Evolutionary conservation across 2,888 invertebrate genomes (phyloP).

Genomic region (Megaustenia siamemsis): DNA sequence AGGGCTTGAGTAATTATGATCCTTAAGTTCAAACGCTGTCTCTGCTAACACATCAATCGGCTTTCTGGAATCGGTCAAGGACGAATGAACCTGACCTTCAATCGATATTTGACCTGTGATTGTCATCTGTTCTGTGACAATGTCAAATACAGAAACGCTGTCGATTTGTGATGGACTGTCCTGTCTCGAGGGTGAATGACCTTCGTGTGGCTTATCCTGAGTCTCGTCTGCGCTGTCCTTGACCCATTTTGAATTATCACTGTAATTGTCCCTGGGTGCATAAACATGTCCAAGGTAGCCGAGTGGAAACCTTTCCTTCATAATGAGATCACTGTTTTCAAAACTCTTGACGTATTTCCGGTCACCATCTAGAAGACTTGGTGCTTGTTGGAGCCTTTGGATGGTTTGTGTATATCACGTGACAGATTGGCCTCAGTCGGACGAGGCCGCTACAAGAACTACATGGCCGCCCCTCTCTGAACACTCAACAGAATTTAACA

Average conservation of each 20-base stretch:
- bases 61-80: too few relatives aligned
- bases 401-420: not conserved
- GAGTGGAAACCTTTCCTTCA: not conserved
- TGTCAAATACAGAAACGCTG: not conserved
- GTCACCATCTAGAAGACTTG: too few relatives aligned
- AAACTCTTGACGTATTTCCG: too few relatives aligned
- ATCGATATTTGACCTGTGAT: too few relatives aligned
- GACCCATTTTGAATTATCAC: too few relatives aligned
- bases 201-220: too few relatives aligned
- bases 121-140: not conserved
- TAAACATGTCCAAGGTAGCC: not conserved
- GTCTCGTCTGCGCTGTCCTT: accelerated
- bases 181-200: too few relatives aligned
- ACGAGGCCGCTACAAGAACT: not conserved
- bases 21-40: not conserved
- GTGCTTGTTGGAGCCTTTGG: too few relatives aligned
- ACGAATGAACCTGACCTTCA: not conserved
- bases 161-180: not conserved
- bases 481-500: too few relatives aligned
- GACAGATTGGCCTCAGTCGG: not conserved
- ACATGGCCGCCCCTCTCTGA: too few relatives aligned
- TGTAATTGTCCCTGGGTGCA: not conserved
- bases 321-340: too few relatives aligned
- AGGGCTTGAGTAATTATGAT: not conserved
- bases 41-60: not conserved